These are phyloP conservation scores for Neotoxoptera formosana DNA, from an alignment of 1,140 invertebrate genomes.

Conservation along the genomic window DNA sequence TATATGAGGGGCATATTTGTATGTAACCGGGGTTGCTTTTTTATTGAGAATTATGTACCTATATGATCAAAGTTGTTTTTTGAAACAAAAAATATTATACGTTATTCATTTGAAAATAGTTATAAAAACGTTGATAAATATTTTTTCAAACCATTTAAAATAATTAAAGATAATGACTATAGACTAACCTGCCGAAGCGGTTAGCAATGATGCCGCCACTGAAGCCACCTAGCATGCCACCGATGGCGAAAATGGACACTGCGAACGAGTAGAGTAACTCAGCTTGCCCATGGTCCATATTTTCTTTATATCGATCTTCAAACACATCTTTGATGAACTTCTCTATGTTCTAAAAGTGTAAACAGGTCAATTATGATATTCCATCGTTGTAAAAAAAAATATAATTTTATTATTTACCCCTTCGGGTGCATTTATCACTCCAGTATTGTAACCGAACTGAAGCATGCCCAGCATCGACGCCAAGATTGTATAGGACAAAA, in stretches of 20 bases:
- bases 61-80: background rate
- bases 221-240: conserved; percentile 94
- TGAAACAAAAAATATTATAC: background rate
- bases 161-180: background rate
- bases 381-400: background rate
- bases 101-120: background rate
- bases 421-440: conserved; percentile 97
- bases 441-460: conserved; percentile 99
- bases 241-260: conserved; percentile 93
- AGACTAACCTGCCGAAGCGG: conserved; percentile 83
- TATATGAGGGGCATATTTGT: too few relatives aligned
- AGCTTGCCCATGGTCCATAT: conserved; percentile 74
- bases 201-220: conserved; percentile 88
- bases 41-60: background rate
- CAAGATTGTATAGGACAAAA: conserved; percentile 90
- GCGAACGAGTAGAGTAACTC: conserved; percentile 86
- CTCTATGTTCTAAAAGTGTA: conserved; percentile 80
- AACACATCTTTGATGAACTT: conserved; percentile 92
- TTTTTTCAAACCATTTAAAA: background rate
- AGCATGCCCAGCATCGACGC: conserved; percentile 96
- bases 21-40: background rate
- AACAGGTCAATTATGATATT: background rate
- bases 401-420: conserved; percentile 66
- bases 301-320: conserved; percentile 75
- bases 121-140: background rate